Base-by-base conservation (phyloP, 1,140 invertebrate species). In the Oppia nitens region DNA sequence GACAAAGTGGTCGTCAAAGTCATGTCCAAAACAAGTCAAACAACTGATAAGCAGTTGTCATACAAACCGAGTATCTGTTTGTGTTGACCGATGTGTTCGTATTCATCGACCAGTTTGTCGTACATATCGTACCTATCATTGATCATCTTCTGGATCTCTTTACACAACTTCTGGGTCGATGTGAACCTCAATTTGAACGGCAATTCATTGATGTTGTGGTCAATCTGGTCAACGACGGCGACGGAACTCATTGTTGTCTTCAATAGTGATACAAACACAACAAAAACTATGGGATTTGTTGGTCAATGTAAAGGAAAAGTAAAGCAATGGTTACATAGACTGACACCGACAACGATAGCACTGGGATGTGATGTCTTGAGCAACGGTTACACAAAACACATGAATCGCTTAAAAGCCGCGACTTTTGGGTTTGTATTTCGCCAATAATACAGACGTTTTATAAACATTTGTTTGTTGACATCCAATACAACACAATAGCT, bases 171-270 rank as follows among this genome's bases (percentile, higher is more conserved):
- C n/a, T 50, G 9, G 3, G 47, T 26, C 2, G 17, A 2, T 17
- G 51, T 24, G 26, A 57, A 57, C 12, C 56, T 2, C 27, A 57
- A 57, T 24, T 57, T 57, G 40, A 57, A 57, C 1, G 56, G 56
- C 47, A 57, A 49, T 17, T 27, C 14, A 50, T 57, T 57, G 3
- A 57, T 48, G 50, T 57, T 28, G 11, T 40, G n/a, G n/a, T n/a
- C n/a, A n/a, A n/a, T n/a, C n/a, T n/a, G n/a, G n/a, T n/a, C n/a
- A n/a, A n/a, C n/a, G n/a, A n/a, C n/a, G n/a, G n/a, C n/a, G n/a
- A n/a, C n/a, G n/a, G n/a, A n/a, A n/a, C n/a, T n/a, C n/a, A n/a
- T n/a, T n/a, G n/a, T n/a, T n/a, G n/a, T n/a, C n/a, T n/a, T n/a
- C n/a, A n/a, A n/a, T n/a, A n/a, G n/a, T n/a, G n/a, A n/a, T n/a